A percentile compares a stretch with the other conserved stretches of the same genome.
These are phyloP conservation scores for Carcharodon carcharias DNA, from an alignment of 2,797 vertebrate genomes.

Conservation along the genomic window DNA sequence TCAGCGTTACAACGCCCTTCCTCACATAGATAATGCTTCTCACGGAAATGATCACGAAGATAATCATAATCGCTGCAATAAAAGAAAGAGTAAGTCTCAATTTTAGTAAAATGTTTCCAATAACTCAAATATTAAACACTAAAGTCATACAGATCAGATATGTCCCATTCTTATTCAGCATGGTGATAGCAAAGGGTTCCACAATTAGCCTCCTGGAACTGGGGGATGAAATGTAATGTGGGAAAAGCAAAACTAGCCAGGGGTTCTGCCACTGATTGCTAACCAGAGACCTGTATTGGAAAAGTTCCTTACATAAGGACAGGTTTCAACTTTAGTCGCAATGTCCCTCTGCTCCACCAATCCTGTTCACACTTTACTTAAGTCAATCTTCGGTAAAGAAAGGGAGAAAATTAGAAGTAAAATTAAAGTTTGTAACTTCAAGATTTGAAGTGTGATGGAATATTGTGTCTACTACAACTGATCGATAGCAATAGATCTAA, in stretches of 20 bases:
- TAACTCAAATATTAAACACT: not conserved
- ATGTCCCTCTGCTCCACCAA: not conserved
- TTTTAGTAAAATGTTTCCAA: not conserved
- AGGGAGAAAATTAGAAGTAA: not conserved
- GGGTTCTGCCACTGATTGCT: not conserved
- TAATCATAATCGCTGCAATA: conserved; percentile 77
- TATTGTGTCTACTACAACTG: not conserved
- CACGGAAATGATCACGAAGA: conserved; percentile 88
- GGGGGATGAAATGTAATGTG: not conserved
- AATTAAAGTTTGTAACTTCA: not conserved
- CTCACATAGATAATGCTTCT: conserved; percentile 91
- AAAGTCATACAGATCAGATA: not conserved
- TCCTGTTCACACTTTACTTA: not conserved
- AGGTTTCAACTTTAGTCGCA: not conserved
- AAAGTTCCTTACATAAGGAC: not conserved
- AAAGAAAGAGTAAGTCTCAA: not conserved
- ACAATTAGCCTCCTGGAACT: not conserved
- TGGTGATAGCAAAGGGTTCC: not conserved
- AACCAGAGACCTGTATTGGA: not conserved
- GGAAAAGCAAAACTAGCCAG: not conserved
- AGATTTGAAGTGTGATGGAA: not conserved
- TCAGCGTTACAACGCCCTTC: conserved; percentile 85
- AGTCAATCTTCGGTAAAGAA: not conserved
- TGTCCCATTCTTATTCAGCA: not conserved
- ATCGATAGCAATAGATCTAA: not conserved